These are phyloP conservation scores for Homarus americanus DNA, from an alignment of 1,140 invertebrate species.

Conservation along the genomic window DNA sequence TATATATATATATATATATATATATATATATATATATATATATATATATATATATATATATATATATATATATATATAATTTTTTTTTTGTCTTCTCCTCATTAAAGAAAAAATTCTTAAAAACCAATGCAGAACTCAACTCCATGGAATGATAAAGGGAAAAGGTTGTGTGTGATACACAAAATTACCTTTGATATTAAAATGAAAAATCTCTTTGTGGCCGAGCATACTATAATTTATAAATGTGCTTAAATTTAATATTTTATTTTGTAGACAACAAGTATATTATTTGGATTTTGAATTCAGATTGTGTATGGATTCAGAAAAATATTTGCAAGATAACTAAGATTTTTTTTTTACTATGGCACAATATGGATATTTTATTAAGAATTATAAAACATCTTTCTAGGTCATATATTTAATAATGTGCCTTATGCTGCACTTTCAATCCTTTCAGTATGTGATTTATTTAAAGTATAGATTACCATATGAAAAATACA, in stretches of 20 bases:
- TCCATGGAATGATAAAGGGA: conserved; percentile 11
- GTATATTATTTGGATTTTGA: conserved; percentile 21
- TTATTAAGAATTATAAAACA: conserved; percentile 19
- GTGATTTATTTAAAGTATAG: not conserved
- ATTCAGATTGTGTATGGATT: conserved; percentile 18
- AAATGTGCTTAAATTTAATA: conserved; percentile 2
- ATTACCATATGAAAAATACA: conserved; percentile 18
- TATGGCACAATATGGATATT: conserved; percentile 39
- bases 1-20: too few relatives aligned
- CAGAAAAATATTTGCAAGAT: not conserved
- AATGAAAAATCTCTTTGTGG: conserved; percentile 30
- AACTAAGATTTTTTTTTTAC: not conserved
- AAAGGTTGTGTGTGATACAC: conserved; percentile 10
- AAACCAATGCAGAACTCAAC: not conserved
- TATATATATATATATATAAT: too few relatives aligned
- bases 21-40: too few relatives aligned
- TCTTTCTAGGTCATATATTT: conserved; percentile 28
- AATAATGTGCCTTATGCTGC: conserved; percentile 69
- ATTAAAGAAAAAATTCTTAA: too few relatives aligned
- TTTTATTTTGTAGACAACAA: conserved; percentile 12
- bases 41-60: too few relatives aligned
- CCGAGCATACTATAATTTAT: conserved; percentile 39
- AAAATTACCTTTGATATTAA: conserved; percentile 21
- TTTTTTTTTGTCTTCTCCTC: too few relatives aligned
- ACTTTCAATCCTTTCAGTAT: conserved; percentile 14